Percentiles rank a stretch among this genome's conserved stretches.
Evolutionary conservation across 2,888 invertebrate species (phyloP).

Genomic region (Andricus curvator): DNA sequence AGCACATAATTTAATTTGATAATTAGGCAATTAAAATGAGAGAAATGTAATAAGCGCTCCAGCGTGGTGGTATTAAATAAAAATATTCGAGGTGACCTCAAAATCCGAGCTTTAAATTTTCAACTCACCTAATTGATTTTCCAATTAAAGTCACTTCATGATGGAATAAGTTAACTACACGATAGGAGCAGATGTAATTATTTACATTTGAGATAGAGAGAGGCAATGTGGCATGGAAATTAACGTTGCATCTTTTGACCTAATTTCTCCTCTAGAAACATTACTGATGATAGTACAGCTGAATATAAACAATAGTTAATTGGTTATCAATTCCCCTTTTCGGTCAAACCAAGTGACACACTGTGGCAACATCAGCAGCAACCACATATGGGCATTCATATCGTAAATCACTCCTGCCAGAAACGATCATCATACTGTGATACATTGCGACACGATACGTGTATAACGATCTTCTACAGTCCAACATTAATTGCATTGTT

Average conservation of each 20-base stretch:
- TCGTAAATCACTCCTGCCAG: conserved; percentile 34
- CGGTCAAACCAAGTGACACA: conserved; percentile 2
- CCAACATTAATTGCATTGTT: background rate
- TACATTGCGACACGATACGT: conserved; percentile 5
- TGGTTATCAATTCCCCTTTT: conserved; percentile 29
- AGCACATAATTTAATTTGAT: no score
- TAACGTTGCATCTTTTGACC: background rate
- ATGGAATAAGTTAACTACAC: background rate
- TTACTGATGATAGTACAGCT: background rate
- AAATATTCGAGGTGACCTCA: no score
- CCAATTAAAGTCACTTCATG: background rate
- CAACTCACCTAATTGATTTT: no score
- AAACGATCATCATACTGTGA: conserved; percentile 21
- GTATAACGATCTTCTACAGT: background rate
- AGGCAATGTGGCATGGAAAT: background rate
- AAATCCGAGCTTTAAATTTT: no score
- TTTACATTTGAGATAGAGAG: background rate
- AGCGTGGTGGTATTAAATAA: no score
- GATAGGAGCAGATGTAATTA: background rate
- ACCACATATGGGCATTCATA: conserved; percentile 17
- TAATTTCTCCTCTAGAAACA: background rate
- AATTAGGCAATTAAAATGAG: no score
- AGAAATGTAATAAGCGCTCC: no score
- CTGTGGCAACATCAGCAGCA: conserved; percentile 8
- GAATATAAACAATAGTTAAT: conserved; percentile 17